Conservation (phyloP, 2,797 vertebrate genomes). For the Gobionotothen gibberifrons region DNA sequence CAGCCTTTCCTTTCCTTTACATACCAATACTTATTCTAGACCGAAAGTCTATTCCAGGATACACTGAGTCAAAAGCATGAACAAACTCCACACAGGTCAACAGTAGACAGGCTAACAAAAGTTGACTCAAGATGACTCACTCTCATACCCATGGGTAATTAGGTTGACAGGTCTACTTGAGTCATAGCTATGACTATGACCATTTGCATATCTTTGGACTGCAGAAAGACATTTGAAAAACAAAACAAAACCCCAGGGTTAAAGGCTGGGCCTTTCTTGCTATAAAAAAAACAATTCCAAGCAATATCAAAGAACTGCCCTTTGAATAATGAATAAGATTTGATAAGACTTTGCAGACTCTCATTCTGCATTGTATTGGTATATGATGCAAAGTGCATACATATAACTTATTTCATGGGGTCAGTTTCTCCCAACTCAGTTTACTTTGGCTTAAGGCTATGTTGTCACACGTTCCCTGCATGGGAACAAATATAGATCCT, state of each 20-base stretch:
- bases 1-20: background rate
- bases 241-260: background rate
- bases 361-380: background rate
- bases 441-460: background rate
- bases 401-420: background rate
- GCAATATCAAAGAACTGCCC: background rate
- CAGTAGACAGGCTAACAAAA: conserved; percentile 20
- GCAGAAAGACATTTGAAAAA: background rate
- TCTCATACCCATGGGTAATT: conserved; percentile 20
- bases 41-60: background rate
- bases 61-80: background rate
- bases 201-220: conserved; percentile 45
- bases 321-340: conserved; percentile 14
- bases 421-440: background rate
- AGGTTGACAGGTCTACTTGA: conserved; percentile 33
- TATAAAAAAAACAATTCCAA: conserved; percentile 13
- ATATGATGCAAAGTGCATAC: conserved; percentile 1
- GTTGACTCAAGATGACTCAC: conserved; percentile 55
- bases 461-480: background rate
- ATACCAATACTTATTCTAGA: conserved; percentile 4
- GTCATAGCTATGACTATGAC: conserved; percentile 27
- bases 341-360: background rate
- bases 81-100: conserved; percentile 28
- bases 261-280: background rate
- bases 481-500: background rate